A percentile compares a stretch with the other conserved stretches of the same genome.
phyloP scores from a whole-genome alignment of 2,113 vertebrate species.

The Clupea harengus region DNA sequence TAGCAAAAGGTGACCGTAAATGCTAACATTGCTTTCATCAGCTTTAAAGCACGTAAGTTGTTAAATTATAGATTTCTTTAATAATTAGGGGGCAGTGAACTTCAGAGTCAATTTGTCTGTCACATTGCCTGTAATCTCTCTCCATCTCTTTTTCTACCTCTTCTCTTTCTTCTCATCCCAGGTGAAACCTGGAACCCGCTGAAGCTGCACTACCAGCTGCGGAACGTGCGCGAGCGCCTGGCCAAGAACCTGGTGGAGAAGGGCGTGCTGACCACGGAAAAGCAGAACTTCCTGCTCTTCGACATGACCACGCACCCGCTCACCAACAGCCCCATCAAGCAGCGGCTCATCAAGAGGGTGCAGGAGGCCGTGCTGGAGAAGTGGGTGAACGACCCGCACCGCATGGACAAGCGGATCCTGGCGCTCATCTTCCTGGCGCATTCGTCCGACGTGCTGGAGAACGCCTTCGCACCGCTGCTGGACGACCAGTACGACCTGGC shows the following conservation, averaged over 20 bases:
- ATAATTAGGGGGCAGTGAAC: neutral
- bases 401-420: slow-evolving; percentile 92
- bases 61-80: neutral
- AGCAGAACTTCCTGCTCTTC: slow-evolving; percentile 97
- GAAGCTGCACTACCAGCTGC: slow-evolving; percentile 93
- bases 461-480: slow-evolving; percentile 89
- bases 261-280: slow-evolving; percentile 93
- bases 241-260: slow-evolving; percentile 97
- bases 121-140: neutral
- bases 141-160: neutral
- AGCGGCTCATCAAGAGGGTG: slow-evolving; percentile 92
- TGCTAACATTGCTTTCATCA: neutral
- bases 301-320: slow-evolving; percentile 97
- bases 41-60: neutral
- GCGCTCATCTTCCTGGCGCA: slow-evolving; percentile 92
- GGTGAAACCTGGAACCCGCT: slow-evolving; percentile 96
- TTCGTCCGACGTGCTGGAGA: slow-evolving; percentile 92
- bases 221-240: slow-evolving; percentile 90
- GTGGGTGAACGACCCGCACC: slow-evolving; percentile 93
- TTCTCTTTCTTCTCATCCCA: slow-evolving; percentile 47
- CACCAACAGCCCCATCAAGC: slow-evolving; percentile 94
- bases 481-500: slow-evolving; percentile 96
- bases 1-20: neutral
- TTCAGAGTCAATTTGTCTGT: neutral
- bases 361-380: slow-evolving; percentile 91